phyloP scores from a whole-genome alignment of 1,140 invertebrate species.

The Drosophila mauritiana region DNA sequence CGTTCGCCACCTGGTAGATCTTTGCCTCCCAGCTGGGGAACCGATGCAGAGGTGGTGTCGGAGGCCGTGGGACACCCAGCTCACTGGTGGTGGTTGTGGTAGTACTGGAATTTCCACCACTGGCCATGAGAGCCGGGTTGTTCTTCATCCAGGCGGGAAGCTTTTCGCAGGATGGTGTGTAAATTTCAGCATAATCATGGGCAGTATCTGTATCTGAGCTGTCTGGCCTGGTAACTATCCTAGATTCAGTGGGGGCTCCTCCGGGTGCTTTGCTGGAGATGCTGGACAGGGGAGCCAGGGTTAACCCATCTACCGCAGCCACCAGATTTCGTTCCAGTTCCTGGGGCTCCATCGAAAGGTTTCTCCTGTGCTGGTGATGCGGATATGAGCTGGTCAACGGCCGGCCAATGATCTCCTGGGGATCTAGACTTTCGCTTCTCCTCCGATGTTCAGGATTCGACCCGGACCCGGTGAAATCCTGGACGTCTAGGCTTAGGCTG shows the following conservation, averaged over 20 bases:
- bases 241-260: conserved; percentile 74
- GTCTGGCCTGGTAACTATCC: conserved; percentile 83
- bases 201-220: conserved; percentile 90
- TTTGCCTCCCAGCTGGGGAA: conserved; percentile 97
- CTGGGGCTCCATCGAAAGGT: conserved; percentile 85
- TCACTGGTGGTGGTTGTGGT: conserved; percentile 84
- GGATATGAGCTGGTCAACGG: conserved; percentile 82
- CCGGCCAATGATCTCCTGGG: conserved; percentile 77
- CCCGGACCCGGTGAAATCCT: conserved; percentile 70
- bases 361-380: conserved; percentile 85
- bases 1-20: conserved; percentile 95
- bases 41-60: conserved; percentile 94
- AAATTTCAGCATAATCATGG: conserved; percentile 97
- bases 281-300: conserved; percentile 85
- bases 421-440: conserved; percentile 84
- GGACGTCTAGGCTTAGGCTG: conserved; percentile 85
- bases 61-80: conserved; percentile 88
- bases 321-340: conserved; percentile 85
- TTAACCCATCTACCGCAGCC: conserved; percentile 86
- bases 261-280: conserved; percentile 84
- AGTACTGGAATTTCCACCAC: conserved; percentile 85
- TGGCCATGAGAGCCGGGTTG: conserved; percentile 84
- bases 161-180: conserved; percentile 94
- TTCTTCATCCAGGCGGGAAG: conserved; percentile 86
- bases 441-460: conserved; percentile 79